Base-by-base conservation (phyloP, 2,888 invertebrate genomes). In the Congeria kusceri region DNA sequence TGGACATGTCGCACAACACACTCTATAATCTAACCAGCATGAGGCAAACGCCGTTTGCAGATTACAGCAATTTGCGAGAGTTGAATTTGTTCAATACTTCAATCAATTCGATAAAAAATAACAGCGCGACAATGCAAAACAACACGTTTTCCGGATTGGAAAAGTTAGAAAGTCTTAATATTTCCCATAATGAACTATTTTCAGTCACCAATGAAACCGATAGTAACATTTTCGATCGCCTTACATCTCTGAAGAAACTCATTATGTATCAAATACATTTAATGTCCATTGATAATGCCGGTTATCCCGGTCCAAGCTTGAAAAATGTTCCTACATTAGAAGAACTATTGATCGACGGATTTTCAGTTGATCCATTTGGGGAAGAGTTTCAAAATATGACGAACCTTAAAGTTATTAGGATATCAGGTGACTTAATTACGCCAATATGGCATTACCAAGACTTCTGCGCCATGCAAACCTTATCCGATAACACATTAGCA, bases 301-400 rank as follows among this genome's bases (percentile, higher is more conserved):
- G 59, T 3, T 79, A 79, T 20, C 69, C 74, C 0, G 78, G 70
- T 32, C n/a, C 20, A 27, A 65, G 65, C 7, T 32, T 79, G 11
- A 44, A 32, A 29, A 11, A 65, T 11, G 39, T 79, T 2, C 28
- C 15, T 11, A 27, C 44, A 3, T 53, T 79, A 15, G 29, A 25
- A 18, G 58, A 66, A 53, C 53, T 79, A 25, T 69, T 63, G 70
- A 69, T 79, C 25, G 78, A 79, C 32, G 78, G 78, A 11, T 47
- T 74, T 49, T 29, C 64, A 11, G 62, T 74, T 44, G 70, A 53
- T 23, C 44, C 47, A 28, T 73, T 79, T 47, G 78, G 78, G 23
- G 25, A 23, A n/a, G 70, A 39, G 3, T 74, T 74, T 44, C 28
- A 39, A 15, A 62, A 74, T 15, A 58, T 79, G 32, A 46, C 53